These are phyloP conservation scores for Megaceryle torquata DNA, from an alignment of 2,113 vertebrate genomes.

Conservation along the genomic window DNA sequence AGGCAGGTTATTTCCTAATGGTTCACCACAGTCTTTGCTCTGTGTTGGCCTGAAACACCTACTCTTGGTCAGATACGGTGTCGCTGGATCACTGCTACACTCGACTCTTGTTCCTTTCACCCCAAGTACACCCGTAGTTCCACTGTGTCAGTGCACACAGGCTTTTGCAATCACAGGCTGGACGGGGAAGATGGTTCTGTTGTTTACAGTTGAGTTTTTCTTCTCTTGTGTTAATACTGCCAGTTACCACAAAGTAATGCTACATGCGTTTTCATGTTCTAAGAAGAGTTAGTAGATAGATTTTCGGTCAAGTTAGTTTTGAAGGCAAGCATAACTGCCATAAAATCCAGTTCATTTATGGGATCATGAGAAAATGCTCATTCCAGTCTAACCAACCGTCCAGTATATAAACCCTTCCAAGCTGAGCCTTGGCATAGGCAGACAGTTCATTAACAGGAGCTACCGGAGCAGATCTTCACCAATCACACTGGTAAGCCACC, in stretches of 20 bases:
- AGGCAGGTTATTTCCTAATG: background rate
- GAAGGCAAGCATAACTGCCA: background rate
- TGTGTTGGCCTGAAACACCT: background rate
- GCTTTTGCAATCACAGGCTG: background rate
- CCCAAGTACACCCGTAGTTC: accelerated
- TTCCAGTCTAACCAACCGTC: constrained; percentile 16
- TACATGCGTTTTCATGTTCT: background rate
- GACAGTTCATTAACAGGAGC: constrained; percentile 34
- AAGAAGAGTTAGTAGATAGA: background rate
- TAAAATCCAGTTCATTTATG: constrained; percentile 32
- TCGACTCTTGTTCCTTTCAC: accelerated
- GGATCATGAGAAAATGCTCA: constrained; percentile 6
- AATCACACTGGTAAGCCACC: constrained; percentile 47
- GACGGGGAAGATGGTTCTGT: background rate
- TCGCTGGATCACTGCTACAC: accelerated
- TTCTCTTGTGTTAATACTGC: background rate
- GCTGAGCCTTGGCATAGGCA: background rate
- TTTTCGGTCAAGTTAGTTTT: constrained; percentile 1
- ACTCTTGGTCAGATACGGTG: background rate
- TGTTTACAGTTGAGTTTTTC: background rate
- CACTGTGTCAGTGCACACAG: accelerated
- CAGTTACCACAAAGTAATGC: background rate
- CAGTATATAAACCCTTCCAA: constrained; percentile 37
- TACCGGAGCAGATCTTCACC: constrained; percentile 41
- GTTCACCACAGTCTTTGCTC: background rate